phyloP scores from a whole-genome alignment of 2,888 invertebrate genomes.

The Zygothrica quintamaculata region DNA sequence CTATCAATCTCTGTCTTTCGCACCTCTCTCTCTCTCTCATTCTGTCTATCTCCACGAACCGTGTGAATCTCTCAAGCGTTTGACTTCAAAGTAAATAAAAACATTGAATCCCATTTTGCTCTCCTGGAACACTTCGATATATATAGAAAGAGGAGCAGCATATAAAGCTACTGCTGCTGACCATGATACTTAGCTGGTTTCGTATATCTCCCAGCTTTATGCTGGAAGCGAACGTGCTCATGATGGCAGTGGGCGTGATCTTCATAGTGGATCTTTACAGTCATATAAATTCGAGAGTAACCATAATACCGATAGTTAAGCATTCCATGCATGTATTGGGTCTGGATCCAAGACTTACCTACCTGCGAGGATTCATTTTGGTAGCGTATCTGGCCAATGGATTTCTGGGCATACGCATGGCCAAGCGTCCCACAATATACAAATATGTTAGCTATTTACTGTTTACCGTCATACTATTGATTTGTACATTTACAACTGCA shows the following conservation, averaged over 20 bases:
- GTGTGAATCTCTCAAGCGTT: conserved; percentile 29
- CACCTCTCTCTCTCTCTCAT: too few relatives aligned
- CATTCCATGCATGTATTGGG: conserved; percentile 13
- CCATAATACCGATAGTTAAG: conserved; percentile 2
- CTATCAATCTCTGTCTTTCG: too few relatives aligned
- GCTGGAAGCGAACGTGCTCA: conserved; percentile 46
- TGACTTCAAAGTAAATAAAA: conserved; percentile 67
- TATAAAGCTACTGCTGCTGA: too few relatives aligned
- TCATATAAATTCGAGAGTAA: conserved; percentile 18
- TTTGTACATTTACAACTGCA: conserved; percentile 28
- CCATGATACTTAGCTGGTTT: not conserved
- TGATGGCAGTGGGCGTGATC: conserved; percentile 42
- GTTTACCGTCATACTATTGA: conserved; percentile 6
- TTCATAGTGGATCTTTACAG: conserved; percentile 46
- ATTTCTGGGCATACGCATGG: conserved; percentile 48
- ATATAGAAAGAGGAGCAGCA: conserved; percentile 1
- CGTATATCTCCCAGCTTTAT: conserved; percentile 37
- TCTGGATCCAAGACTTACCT: conserved; percentile 19
- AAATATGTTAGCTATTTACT: conserved; percentile 42
- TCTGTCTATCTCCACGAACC: too few relatives aligned
- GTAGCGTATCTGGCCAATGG: conserved; percentile 14
- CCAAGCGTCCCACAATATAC: conserved; percentile 9
- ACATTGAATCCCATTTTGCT: conserved; percentile 43
- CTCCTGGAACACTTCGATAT: not conserved
- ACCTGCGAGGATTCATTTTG: conserved; percentile 21